phyloP scores from a whole-genome alignment of 2,888 invertebrate genomes.

The Brenthis ino region DNA sequence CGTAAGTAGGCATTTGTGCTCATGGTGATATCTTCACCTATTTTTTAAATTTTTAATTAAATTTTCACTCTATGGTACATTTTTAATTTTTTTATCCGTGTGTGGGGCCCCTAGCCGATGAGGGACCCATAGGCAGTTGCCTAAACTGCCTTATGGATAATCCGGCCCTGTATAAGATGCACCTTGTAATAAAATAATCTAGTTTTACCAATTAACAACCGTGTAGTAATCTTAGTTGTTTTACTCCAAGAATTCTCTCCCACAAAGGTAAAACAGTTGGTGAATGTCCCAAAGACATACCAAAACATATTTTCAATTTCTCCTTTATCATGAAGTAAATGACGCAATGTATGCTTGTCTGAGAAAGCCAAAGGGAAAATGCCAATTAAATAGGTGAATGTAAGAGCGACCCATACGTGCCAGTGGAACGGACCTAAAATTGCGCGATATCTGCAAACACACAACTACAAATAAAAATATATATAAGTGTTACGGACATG shows the following conservation, averaged over 20 bases:
- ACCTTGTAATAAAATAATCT: not conserved
- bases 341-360: slow-evolving; percentile 85
- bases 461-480: too few species aligned
- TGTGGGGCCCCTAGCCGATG: too few species aligned
- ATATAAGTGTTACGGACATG: too few species aligned
- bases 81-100: too few species aligned
- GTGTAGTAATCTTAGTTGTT: slow-evolving; percentile 86
- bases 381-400: slow-evolving; percentile 86
- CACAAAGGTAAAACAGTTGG: slow-evolving; percentile 88
- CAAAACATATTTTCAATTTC: slow-evolving; percentile 93
- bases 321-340: slow-evolving; percentile 85
- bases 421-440: slow-evolving; percentile 92
- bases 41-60: too few species aligned
- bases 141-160: too few species aligned
- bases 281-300: slow-evolving; percentile 93
- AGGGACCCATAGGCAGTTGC: too few species aligned
- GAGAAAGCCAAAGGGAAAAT: slow-evolving; percentile 89
- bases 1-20: too few species aligned
- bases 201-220: slow-evolving; percentile 86
- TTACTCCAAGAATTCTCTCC: slow-evolving; percentile 88
- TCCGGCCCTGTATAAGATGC: not conserved
- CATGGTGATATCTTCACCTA: too few species aligned
- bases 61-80: too few species aligned
- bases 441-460: slow-evolving; percentile 85
- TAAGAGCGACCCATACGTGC: slow-evolving; percentile 90